Percentiles rank a stretch among this genome's conserved stretches.
These are phyloP conservation scores for Oxystoma pomonae DNA, from an alignment of 2,888 invertebrate species.

Conservation along the genomic window DNA sequence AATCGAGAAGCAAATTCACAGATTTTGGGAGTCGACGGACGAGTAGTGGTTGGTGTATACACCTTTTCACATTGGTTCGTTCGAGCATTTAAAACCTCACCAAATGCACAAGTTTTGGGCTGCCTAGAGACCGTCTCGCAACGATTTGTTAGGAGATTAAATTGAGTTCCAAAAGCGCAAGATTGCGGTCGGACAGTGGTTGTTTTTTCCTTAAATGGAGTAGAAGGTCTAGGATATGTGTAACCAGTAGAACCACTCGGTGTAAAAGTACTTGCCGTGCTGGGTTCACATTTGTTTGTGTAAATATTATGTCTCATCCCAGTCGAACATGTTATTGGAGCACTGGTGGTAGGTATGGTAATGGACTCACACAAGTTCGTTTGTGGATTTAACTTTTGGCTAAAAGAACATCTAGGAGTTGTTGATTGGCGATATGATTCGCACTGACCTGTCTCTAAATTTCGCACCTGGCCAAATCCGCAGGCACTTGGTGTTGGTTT, in stretches of 20 bases:
- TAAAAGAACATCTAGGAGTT: constrained; percentile 30
- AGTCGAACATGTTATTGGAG: constrained; percentile 29
- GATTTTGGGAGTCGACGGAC: background rate
- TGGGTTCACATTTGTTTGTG: constrained; percentile 13
- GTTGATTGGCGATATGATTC: constrained; percentile 22
- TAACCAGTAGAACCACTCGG: too few species aligned
- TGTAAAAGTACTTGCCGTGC: background rate
- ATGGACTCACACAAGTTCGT: constrained; percentile 21
- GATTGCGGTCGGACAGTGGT: background rate
- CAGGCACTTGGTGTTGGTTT: constrained; percentile 33
- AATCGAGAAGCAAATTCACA: constrained; percentile 14
- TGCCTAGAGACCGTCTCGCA: constrained; percentile 6
- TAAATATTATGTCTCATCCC: constrained; percentile 11
- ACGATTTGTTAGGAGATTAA: constrained; percentile 10
- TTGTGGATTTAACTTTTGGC: constrained; percentile 12
- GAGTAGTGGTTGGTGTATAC: constrained; percentile 12
- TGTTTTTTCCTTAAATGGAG: background rate
- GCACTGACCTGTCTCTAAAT: constrained; percentile 32
- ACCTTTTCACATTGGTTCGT: constrained; percentile 12
- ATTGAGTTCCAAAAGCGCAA: constrained; percentile 11
- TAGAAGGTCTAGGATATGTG: constrained; percentile 3
- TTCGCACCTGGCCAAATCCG: constrained; percentile 38
- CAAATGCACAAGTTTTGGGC: constrained; percentile 12
- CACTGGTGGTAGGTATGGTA: constrained; percentile 10
- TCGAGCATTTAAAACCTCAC: constrained; percentile 3